phyloP scores from a whole-genome alignment of 2,113 vertebrate genomes.

The Rhea pennata region DNA sequence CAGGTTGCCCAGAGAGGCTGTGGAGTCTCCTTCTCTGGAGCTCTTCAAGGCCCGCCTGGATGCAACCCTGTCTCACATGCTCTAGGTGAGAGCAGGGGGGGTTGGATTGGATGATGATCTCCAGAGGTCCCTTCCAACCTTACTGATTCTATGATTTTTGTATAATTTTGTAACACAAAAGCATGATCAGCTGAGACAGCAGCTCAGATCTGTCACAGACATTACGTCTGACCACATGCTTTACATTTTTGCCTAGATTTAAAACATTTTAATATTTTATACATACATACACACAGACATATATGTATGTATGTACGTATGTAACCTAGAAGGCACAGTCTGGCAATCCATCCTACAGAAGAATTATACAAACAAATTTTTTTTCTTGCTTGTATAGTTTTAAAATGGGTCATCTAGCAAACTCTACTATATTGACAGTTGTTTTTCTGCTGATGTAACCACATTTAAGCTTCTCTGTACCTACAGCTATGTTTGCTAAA shows the following conservation, averaged over 20 bases:
- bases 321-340: rapidly evolving
- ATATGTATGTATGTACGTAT: neutral
- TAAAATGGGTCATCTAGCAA: neutral
- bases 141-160: no score
- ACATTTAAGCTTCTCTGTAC: neutral
- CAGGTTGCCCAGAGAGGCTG: no score
- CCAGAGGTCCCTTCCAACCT: no score
- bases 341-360: neutral
- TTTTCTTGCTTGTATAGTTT: neutral
- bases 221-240: neutral
- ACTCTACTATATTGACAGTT: neutral
- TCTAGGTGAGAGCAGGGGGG: no score
- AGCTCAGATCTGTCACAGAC: neutral
- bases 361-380: neutral
- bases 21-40: no score
- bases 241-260: neutral
- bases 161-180: neutral
- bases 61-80: no score
- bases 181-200: neutral
- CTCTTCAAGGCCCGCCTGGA: no score
- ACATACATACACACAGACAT: no score
- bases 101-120: no score
- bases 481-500: neutral
- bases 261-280: no score
- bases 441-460: neutral